These are phyloP conservation scores for Dendrophyllia cribrosa DNA, from an alignment of 64 coral and sea anemone genomes.

Conservation along the genomic window DNA sequence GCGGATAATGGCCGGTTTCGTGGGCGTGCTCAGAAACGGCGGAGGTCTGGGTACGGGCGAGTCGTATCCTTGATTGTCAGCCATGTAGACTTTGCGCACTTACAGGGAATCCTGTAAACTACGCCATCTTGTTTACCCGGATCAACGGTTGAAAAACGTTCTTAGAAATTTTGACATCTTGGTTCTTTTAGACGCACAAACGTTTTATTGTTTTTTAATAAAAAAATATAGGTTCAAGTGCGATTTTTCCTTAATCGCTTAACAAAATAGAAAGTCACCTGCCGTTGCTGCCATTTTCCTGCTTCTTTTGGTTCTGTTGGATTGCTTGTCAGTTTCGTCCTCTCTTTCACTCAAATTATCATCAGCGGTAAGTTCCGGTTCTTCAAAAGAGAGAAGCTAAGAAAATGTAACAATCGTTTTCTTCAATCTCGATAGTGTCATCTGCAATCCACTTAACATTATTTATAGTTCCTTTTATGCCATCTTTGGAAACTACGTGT, in stretches of 20 bases:
- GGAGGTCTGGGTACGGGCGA: no score
- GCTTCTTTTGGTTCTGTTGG: neutral
- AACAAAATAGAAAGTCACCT: neutral
- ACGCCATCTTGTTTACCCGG: no score
- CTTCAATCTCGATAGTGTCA: conserved; percentile 14
- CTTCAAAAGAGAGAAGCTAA: neutral
- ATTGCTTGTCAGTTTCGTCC: no score
- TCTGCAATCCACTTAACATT: neutral
- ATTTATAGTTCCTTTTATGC: neutral
- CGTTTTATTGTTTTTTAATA: neutral
- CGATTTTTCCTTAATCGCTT: neutral
- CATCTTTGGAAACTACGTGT: neutral
- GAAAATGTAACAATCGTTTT: neutral
- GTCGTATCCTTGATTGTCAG: no score
- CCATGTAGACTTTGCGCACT: no score
- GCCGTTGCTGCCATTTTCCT: neutral
- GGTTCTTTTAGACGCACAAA: neutral
- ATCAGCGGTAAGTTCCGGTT: neutral
- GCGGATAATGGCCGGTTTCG: no score
- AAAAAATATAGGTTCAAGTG: neutral
- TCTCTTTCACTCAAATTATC: neutral
- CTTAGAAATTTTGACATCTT: neutral
- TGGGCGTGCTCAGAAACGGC: no score
- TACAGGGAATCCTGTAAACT: no score
- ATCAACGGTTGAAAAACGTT: no score